phyloP scores from a whole-genome alignment of 2,888 invertebrate genomes.

The Acleris sparsana region DNA sequence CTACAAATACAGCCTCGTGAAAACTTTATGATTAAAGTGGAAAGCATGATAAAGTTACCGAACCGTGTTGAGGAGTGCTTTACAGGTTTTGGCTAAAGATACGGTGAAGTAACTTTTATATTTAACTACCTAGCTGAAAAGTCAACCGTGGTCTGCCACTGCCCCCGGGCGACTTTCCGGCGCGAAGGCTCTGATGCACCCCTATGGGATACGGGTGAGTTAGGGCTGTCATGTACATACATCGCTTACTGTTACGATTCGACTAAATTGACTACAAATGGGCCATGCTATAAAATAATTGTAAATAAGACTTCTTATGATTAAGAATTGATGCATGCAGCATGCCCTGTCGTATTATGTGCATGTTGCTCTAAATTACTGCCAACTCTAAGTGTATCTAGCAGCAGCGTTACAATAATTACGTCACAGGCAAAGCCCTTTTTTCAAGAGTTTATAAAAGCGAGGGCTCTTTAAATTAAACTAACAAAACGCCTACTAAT shows the following conservation, averaged over 20 bases:
- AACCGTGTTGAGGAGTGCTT: constrained; percentile 14
- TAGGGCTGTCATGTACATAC: constrained; percentile 19
- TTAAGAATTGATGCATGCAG: too few species aligned
- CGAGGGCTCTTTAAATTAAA: too few species aligned
- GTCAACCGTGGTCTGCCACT: constrained; percentile 30
- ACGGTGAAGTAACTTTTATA: constrained; percentile 29
- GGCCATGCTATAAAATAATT: too few species aligned
- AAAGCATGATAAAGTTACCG: neutral
- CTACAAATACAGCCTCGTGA: neutral
- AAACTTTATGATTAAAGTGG: neutral
- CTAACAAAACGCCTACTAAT: too few species aligned
- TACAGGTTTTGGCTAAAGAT: constrained; percentile 20
- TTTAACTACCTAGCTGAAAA: constrained; percentile 34
- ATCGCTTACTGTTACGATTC: constrained; percentile 2
- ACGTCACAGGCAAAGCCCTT: too few species aligned
- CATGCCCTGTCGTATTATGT: too few species aligned
- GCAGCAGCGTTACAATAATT: too few species aligned
- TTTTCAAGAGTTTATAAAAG: too few species aligned
- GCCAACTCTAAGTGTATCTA: too few species aligned
- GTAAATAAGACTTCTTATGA: too few species aligned
- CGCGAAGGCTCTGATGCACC: constrained; percentile 31
- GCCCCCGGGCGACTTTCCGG: constrained; percentile 32
- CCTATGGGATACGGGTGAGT: constrained; percentile 37
- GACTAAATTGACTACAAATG: neutral
- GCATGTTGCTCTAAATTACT: too few species aligned